Evolutionary conservation across 2,888 invertebrate genomes (phyloP).

Genomic region (Rhamphomyia laevipes): DNA sequence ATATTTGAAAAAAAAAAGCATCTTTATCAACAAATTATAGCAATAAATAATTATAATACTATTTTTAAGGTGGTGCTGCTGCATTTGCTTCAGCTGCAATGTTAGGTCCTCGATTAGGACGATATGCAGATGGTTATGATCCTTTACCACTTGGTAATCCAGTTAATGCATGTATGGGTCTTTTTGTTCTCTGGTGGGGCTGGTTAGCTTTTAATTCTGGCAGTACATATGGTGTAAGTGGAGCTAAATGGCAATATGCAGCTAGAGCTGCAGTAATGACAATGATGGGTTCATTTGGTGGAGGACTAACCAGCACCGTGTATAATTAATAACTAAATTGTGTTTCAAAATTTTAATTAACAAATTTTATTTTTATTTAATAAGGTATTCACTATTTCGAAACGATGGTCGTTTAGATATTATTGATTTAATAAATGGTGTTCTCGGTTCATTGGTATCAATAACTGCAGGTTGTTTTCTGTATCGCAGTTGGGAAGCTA

Average conservation of each 20-base stretch:
- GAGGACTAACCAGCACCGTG: slow-evolving; percentile 53
- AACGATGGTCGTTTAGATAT: slow-evolving; percentile 67
- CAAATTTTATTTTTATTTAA: slow-evolving; percentile 11
- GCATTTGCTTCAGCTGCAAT: slow-evolving; percentile 82
- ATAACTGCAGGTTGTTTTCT: slow-evolving; percentile 83
- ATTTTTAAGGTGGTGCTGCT: slow-evolving; percentile 47
- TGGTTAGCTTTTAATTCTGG: slow-evolving; percentile 95
- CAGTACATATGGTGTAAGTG: slow-evolving; percentile 66
- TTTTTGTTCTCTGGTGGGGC: slow-evolving; percentile 94
- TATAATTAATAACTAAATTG: slow-evolving; percentile 17
- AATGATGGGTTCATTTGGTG: slow-evolving; percentile 83
- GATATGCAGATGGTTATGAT: slow-evolving; percentile 65
- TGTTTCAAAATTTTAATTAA: slow-evolving; percentile 19
- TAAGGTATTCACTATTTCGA: slow-evolving; percentile 50
- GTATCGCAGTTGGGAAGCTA: slow-evolving; percentile 75
- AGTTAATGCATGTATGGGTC: slow-evolving; percentile 81
- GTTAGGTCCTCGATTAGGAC: slow-evolving; percentile 77
- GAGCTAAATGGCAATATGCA: slow-evolving; percentile 83
- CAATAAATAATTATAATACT: no score
- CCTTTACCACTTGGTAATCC: slow-evolving; percentile 75
- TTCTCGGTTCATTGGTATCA: slow-evolving; percentile 76
- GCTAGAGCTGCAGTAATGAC: slow-evolving; percentile 83
- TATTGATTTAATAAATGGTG: slow-evolving; percentile 76
- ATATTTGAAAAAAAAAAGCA: no score
- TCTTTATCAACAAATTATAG: no score